Evolutionary conservation across 2,888 invertebrate species (phyloP), one percentile per base, ranked within the genome.

Genomic region (Allophyes oxyacanthae): DNA sequence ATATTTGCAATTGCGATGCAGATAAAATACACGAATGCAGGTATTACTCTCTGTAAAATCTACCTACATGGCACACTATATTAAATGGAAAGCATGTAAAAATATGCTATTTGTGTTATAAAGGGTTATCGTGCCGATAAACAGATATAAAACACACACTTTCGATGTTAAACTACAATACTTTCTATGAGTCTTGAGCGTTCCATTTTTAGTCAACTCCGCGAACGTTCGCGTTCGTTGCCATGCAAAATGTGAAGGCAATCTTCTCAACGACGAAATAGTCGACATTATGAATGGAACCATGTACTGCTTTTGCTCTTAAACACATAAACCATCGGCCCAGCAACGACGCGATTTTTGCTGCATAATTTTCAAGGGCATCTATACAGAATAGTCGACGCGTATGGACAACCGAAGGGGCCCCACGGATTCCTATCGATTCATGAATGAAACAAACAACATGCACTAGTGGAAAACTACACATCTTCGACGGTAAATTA

Each of bases 291-390:
- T 83, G 80, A 86, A 86, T 81, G 82, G 77, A 83, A 85, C 78
- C 72, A 77, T 82, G 79, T 78, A 81, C 82, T 79, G 81, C 78
- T 78, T 81, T 78, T 77, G 79, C 69, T 77, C 69, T 50, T 72
- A 79, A 77, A 84, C 75, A 70, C 57, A 71, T 70, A 77, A 75
- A 83, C 81, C 82, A 85, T 82, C 78, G 71, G 78, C 79, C 77
- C 76, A 81, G 80, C 84, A 83, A 84, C 87, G 81, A 85, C 85
- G 83, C 84, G 84, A 89, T 88, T 90, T 92, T 90, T 88, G 90
- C 93, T 92, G 94, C 92, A 94, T 91, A 91, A 90, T 94, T 92
- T 94, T 94, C 94, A 94, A 94, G 94, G 94, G 92, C 94, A 94
- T 84, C 81, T 77, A 72, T 81, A 81, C 82, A 81, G 80, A 75